A percentile compares a stretch with the other conserved stretches of the same genome.
These are phyloP conservation scores for Heliopora coerulea DNA, from an alignment of 92 coral and sea anemone genomes.

Conservation along the genomic window DNA sequence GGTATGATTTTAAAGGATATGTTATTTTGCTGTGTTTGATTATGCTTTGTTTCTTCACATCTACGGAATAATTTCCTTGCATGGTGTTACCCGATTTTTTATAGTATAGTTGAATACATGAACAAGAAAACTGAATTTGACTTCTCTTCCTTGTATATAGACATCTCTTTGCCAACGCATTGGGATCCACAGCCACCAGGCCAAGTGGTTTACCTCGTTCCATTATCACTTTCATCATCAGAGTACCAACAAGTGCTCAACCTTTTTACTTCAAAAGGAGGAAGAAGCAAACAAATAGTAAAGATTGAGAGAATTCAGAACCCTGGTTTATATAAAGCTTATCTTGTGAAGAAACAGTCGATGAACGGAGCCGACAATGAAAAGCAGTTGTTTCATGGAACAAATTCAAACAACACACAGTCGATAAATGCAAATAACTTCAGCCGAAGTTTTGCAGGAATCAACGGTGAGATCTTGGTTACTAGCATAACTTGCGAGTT, in stretches of 20 bases:
- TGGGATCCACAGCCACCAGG: constrained; percentile 33
- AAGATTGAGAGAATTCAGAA: constrained; percentile 80
- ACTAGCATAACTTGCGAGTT: too few relatives aligned
- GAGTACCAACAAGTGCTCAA: constrained; percentile 61
- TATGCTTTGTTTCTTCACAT: too few relatives aligned
- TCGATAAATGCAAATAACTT: constrained; percentile 69
- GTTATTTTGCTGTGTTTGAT: constrained; percentile 3
- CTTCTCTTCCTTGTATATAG: background rate
- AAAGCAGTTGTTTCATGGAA: constrained; percentile 76
- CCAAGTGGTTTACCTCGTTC: constrained; percentile 16
- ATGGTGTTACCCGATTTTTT: too few relatives aligned
- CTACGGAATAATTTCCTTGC: too few relatives aligned
- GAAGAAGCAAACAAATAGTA: constrained; percentile 27
- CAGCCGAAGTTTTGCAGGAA: constrained; percentile 79
- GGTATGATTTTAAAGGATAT: constrained; percentile 19
- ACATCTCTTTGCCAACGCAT: constrained; percentile 3
- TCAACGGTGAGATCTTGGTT: constrained; percentile 78
- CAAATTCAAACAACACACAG: constrained; percentile 49
- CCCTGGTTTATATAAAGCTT: constrained; percentile 63
- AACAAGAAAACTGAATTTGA: constrained; percentile 27
- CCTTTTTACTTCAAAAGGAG: constrained; percentile 42
- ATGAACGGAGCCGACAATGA: constrained; percentile 78
- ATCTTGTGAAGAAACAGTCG: constrained; percentile 64
- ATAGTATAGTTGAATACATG: too few relatives aligned
- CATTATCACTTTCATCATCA: constrained; percentile 2